Evolutionary conservation across 1,140 invertebrate genomes (phyloP).

Genomic region (Tetramorium simillimum): DNA sequence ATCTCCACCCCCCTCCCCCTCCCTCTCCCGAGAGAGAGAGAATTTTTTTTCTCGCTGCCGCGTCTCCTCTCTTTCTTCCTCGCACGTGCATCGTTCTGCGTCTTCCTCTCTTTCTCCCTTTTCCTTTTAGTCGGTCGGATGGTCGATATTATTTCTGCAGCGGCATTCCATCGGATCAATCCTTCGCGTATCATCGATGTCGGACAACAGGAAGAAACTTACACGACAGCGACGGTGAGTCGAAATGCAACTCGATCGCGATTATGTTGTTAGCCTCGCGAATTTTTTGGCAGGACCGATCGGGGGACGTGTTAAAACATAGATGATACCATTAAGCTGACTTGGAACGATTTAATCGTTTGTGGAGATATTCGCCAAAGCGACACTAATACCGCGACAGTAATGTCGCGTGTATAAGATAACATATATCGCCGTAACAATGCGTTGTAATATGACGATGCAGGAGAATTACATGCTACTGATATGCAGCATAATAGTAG

Average conservation of each 20-base stretch:
- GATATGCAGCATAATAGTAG: not conserved
- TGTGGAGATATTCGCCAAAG: not conserved
- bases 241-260: constrained; percentile 7
- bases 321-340: not conserved
- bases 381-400: not conserved
- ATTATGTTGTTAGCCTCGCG: constrained; percentile 32
- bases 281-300: not conserved
- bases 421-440: not conserved
- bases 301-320: constrained; percentile 13
- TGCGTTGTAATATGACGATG: not conserved
- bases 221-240: constrained; percentile 34
- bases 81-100: not conserved
- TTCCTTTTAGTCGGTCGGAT: not conserved
- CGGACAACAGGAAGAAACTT: constrained; percentile 49
- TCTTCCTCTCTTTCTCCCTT: constrained; percentile 17
- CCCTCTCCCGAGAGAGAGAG: no score
- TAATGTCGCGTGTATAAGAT: not conserved
- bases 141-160: constrained; percentile 54
- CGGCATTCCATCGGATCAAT: constrained; percentile 53
- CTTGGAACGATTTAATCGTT: not conserved
- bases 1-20: not conserved
- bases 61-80: constrained; percentile 25
- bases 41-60: constrained; percentile 38
- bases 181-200: constrained; percentile 45
- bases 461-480: not conserved